Percentiles rank a stretch among this genome's conserved stretches.
phyloP scores from a whole-genome alignment of 2,888 invertebrate species.

The Cenopis cana region DNA sequence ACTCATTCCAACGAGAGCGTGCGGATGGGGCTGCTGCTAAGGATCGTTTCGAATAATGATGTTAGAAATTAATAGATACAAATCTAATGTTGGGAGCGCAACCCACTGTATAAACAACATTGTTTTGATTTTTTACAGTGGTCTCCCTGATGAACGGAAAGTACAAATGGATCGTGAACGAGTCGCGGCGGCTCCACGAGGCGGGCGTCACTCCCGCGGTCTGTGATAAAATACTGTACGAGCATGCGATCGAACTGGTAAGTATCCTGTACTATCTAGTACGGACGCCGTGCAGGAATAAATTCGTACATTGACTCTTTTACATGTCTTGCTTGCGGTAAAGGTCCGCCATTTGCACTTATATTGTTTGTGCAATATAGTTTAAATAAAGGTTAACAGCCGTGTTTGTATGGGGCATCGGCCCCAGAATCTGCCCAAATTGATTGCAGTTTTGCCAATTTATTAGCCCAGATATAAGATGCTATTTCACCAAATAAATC shows the following conservation, averaged over 20 bases:
- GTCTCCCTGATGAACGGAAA: conserved; percentile 95
- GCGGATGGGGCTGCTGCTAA: conserved; percentile 91
- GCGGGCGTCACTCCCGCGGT: conserved; percentile 91
- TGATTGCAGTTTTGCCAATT: no score
- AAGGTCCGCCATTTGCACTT: no score
- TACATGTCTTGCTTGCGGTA: no score
- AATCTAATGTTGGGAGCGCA: not conserved
- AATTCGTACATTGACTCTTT: not conserved
- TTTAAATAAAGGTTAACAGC: no score
- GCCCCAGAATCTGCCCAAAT: no score
- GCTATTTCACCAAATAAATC: no score
- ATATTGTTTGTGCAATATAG: no score
- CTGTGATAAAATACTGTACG: conserved; percentile 98
- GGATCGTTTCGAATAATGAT: not conserved
- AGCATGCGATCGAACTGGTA: conserved; percentile 99
- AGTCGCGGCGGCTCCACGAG: conserved; percentile 95
- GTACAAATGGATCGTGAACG: conserved; percentile 94
- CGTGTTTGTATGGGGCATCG: no score
- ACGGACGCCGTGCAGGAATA: not conserved
- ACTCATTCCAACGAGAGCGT: no score
- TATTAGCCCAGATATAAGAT: no score
- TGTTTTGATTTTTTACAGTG: conserved; percentile 84
- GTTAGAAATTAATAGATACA: not conserved
- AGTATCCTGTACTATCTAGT: conserved; percentile 45
- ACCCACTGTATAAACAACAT: not conserved